Conservation (phyloP, 1,140 invertebrate species). For the Bombus terrestris region DNA sequence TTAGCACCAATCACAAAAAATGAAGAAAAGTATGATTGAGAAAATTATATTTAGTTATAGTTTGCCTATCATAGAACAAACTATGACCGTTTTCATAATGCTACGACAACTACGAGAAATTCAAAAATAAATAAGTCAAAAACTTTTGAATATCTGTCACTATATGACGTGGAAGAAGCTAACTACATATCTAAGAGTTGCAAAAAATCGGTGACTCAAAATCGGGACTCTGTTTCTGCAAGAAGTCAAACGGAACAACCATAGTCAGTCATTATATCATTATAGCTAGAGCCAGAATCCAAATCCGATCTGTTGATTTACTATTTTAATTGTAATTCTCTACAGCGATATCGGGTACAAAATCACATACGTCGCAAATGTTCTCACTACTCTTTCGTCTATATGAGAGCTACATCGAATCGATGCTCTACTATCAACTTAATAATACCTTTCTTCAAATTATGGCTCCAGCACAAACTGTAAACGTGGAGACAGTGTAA, state of each 20-base stretch:
- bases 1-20: background rate
- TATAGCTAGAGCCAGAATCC: conserved; percentile 29
- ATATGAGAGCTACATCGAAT: conserved; percentile 62
- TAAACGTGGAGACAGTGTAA: conserved; percentile 72
- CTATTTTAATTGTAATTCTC: conserved; percentile 24
- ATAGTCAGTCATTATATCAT: conserved; percentile 17
- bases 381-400: conserved; percentile 56
- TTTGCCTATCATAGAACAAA: background rate
- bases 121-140: background rate
- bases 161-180: background rate
- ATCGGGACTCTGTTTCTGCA: background rate
- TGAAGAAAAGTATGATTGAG: no score
- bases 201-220: background rate
- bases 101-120: background rate
- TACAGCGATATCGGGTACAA: conserved; percentile 18
- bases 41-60: no score
- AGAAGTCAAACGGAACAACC: background rate
- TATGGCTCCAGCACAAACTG: conserved; percentile 70
- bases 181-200: background rate
- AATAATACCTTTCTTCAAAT: conserved; percentile 73
- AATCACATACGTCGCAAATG: conserved; percentile 41
- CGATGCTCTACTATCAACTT: conserved; percentile 62
- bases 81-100: background rate
- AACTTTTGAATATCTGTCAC: background rate
- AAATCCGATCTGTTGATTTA: conserved; percentile 28